Evolutionary conservation across 2,888 invertebrate species (phyloP), one percentile per base, ranked within the genome.

Genomic region (Dasysyrphus tricinctus): DNA sequence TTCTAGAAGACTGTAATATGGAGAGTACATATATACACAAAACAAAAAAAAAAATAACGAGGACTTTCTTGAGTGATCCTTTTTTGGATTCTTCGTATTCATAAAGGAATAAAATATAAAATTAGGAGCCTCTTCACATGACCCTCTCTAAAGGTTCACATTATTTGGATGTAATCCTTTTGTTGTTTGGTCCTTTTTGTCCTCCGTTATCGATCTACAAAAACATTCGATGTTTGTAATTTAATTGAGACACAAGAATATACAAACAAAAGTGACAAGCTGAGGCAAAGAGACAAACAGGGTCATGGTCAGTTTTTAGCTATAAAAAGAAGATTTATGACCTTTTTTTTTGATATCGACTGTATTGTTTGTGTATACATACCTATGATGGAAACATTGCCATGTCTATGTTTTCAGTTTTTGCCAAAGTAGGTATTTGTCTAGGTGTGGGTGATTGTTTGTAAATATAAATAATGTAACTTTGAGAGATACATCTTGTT

Each of bases 381-480:
- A n/a, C n/a, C n/a, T n/a, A 12, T 39, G 24, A 49, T 47, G 56
- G 24, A 42, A 42, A n/a, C 3, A 59, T 24, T 74, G 16, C 16
- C 29, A 12, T 42, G 59, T 67, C 80, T 57, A 83, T 54, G 29
- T 54, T 79, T 75, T 24, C 57, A 84, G 80, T 59, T 76, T 84
- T 84, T 74, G 44, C 14, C 42, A 5, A 42, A 42, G 42, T 42
- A 4, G 32, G 39, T 44, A 5, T n/a, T 44, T 44, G 61, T 69
- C 73, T 77, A 74, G 74, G 81, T 77, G 77, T 73, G 81, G 73
- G 77, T 85, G 85, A 85, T 81, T 81, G 81, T 78, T 85, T 77
- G 85, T 70, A 63, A 81, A 81, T 77, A 81, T 74, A 85, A 85
- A 76, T 85, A 85, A 85, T 77, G 77, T 81, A 59, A 85, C 63